phyloP scores from a whole-genome alignment of 2,797 vertebrate species.

The Merluccius polli region DNA sequence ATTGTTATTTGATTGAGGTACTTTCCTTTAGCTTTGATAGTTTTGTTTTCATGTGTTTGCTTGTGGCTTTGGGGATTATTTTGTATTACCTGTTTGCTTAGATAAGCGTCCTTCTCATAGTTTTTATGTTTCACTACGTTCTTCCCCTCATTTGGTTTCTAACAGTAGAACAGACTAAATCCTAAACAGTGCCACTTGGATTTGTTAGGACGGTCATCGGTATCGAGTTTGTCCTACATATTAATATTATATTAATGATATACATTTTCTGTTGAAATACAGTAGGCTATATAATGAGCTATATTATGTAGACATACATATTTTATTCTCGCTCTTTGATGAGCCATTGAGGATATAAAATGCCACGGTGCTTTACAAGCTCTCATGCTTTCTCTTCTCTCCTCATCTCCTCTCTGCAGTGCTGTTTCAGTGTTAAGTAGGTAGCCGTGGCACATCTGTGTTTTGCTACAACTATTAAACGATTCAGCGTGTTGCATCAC shows the following conservation, averaged over 20 bases:
- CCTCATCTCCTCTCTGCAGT: background rate
- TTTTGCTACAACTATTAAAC: background rate
- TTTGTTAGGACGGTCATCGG: too few species aligned
- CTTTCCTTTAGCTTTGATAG: background rate
- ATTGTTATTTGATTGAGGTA: background rate
- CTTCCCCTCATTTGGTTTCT: background rate
- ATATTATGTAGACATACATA: background rate
- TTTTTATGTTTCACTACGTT: background rate
- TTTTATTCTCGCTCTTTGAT: background rate
- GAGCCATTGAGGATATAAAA: background rate
- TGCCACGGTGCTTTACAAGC: background rate
- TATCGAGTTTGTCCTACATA: too few species aligned
- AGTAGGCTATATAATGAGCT: background rate
- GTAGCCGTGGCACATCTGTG: background rate
- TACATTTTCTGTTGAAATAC: background rate
- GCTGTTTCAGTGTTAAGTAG: background rate
- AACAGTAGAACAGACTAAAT: background rate
- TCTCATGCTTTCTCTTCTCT: background rate
- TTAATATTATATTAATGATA: too few species aligned
- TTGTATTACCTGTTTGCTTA: background rate
- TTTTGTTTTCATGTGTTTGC: background rate
- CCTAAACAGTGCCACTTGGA: background rate
- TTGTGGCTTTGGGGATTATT: background rate
- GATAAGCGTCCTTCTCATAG: background rate
- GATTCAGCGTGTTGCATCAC: background rate